Percentiles rank a stretch among this genome's conserved stretches.
Evolutionary conservation across 2,888 invertebrate species (phyloP).

Genomic region (Rhagophthalmus giganteus): DNA sequence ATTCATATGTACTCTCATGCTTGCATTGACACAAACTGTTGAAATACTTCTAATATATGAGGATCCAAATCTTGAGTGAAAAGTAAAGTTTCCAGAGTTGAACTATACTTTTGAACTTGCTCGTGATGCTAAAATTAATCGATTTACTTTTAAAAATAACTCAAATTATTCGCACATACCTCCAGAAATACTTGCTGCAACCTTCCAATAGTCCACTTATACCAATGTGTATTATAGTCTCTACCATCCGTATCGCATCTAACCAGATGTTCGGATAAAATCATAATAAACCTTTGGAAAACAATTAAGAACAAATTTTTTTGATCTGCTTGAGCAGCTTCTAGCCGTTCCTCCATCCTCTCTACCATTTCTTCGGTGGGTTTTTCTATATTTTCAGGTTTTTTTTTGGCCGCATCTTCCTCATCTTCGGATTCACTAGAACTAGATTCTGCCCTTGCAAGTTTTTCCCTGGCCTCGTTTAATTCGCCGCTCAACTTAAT

Average conservation of each 20-base stretch:
- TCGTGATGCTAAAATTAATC: constrained; percentile 83
- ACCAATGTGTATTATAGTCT: constrained; percentile 94
- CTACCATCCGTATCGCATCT: constrained; percentile 90
- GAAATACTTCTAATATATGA: constrained; percentile 95
- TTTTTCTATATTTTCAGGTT: constrained; percentile 59
- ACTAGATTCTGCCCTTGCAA: constrained; percentile 80
- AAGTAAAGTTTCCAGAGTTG: constrained; percentile 89
- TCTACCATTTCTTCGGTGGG: constrained; percentile 86
- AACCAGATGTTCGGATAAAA: constrained; percentile 93
- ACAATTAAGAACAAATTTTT: constrained; percentile 96
- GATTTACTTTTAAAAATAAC: constrained; percentile 28
- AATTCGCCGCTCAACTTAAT: constrained; percentile 80
- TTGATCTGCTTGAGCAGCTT: constrained; percentile 93
- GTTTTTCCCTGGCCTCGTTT: constrained; percentile 81
- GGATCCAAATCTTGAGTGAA: constrained; percentile 96
- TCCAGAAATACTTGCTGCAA: constrained; percentile 92
- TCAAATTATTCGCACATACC: too few relatives aligned
- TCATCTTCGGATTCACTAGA: constrained; percentile 81
- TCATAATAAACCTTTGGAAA: constrained; percentile 98
- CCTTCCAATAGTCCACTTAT: constrained; percentile 92
- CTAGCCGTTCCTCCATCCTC: constrained; percentile 92
- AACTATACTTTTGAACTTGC: constrained; percentile 95
- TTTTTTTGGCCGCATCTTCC: constrained; percentile 54
- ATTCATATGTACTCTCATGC: too few relatives aligned
- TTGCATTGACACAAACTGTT: constrained; percentile 92